Evolutionary conservation across 2,888 invertebrate species (phyloP), one percentile per base, ranked within the genome.

Genomic region (Pasiphila rectangulata): DNA sequence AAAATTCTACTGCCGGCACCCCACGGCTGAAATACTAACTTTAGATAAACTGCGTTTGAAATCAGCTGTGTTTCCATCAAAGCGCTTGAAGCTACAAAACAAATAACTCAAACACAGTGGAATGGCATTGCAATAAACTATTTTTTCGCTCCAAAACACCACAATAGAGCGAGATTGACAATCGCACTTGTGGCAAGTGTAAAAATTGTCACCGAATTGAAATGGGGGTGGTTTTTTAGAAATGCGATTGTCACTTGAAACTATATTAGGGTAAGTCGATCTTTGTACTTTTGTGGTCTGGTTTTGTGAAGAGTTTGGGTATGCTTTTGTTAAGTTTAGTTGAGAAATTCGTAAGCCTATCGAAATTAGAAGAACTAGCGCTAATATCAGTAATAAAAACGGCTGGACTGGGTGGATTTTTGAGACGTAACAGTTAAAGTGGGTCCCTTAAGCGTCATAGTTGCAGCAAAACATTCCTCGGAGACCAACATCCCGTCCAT

Each of bases 81-180:
- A 46, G 51, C 61, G 51, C 59, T 54, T 51, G 32, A 29, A 4
- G 39, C 24, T 50, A 21, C 40, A 57, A 51, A 48, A 30, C 47
- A 38, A 42, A 53, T 45, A 56, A 60, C 59, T 53, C 54, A 48
- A 39, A 21, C 25, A 50, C 55, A 32, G 32, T 32, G 17, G 55
- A 67, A 66, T 64, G 59, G 69, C 53, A 59, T 55, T 61, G 69
- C 64, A 75, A 76, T 75, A 75, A 72, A 69, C 69, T 65, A 73
- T 78, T 78, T 74, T 75, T 74, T 75, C 81, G 79, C 81, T 80
- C 63, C 75, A 71, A 70, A 76, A 74, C 74, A 64, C 69, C 61
- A 83, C 78, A 83, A 80, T 69, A 68, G 72, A 60, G 46, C 69
- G 67, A 67, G 78, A 83, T 79, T 83, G 81, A 79, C 81, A 81